phyloP scores from a whole-genome alignment of 2,113 vertebrate genomes.

The Narcine bancroftii region DNA sequence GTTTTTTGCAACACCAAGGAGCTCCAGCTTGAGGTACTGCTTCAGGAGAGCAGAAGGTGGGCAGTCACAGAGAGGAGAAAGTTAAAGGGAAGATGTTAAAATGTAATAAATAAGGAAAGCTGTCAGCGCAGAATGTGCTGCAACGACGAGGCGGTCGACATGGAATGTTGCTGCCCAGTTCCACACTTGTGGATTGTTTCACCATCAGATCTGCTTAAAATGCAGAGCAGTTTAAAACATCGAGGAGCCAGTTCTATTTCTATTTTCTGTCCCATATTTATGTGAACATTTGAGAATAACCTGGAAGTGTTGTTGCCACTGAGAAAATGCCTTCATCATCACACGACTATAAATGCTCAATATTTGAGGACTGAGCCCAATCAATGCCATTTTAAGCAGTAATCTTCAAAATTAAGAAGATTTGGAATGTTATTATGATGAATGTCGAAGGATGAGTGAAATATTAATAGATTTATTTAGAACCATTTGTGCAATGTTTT shows the following conservation, averaged over 20 bases:
- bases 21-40: not conserved
- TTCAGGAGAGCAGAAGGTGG: not conserved
- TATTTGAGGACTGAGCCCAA: not conserved
- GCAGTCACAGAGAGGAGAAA: not conserved
- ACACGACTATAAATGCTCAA: not conserved
- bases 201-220: not conserved
- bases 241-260: too few relatives aligned
- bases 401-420: constrained; percentile 2
- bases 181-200: not conserved
- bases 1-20: not conserved
- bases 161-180: not conserved
- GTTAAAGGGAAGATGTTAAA: not conserved
- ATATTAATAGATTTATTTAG: not conserved
- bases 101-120: not conserved
- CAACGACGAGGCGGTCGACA: too few relatives aligned
- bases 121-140: too few relatives aligned
- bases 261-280: not conserved
- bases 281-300: not conserved
- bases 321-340: not conserved
- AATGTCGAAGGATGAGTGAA: not conserved
- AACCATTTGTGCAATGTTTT: not conserved
- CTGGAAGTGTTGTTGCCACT: not conserved
- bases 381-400: not conserved
- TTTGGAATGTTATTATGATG: not conserved
- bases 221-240: too few relatives aligned